These are phyloP conservation scores for Pandemis corylana DNA, from an alignment of 2,888 invertebrate genomes.

Conservation along the genomic window DNA sequence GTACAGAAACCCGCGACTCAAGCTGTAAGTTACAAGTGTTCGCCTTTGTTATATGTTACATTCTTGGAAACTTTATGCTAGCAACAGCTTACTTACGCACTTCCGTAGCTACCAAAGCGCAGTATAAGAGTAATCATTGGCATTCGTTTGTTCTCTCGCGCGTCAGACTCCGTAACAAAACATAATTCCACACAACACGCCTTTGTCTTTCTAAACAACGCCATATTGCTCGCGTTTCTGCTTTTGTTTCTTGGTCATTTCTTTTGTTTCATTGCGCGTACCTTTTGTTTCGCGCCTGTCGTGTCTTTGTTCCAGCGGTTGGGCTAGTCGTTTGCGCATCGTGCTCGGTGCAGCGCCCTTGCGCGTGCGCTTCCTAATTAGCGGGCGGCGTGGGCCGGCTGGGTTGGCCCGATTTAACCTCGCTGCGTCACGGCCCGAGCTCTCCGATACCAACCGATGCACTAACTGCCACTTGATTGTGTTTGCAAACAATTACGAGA, in stretches of 20 bases:
- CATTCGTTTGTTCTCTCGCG: slow-evolving; percentile 46
- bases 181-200: slow-evolving; percentile 65
- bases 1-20: background rate
- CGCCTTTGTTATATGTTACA: slow-evolving; percentile 14
- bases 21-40: background rate
- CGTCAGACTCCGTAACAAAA: slow-evolving; percentile 62
- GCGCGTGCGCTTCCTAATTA: slow-evolving; percentile 81
- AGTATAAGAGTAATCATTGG: slow-evolving; percentile 30
- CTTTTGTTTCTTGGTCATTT: slow-evolving; percentile 65
- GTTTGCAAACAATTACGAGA: slow-evolving; percentile 20
- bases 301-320: slow-evolving; percentile 60
- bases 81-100: slow-evolving; percentile 33
- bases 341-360: slow-evolving; percentile 74
- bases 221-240: slow-evolving; percentile 57
- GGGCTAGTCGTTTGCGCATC: slow-evolving; percentile 56
- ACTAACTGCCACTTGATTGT: slow-evolving; percentile 34
- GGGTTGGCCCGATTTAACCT: slow-evolving; percentile 75
- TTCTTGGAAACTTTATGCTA: slow-evolving; percentile 13
- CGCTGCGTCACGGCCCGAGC: slow-evolving; percentile 65
- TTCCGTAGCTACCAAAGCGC: slow-evolving; percentile 18
- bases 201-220: slow-evolving; percentile 68
- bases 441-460: slow-evolving; percentile 42
- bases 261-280: slow-evolving; percentile 53
- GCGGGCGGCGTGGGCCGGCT: slow-evolving; percentile 69
- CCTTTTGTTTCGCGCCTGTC: slow-evolving; percentile 60